Conservation (phyloP, 2,797 vertebrate genomes). For the Gambelia wislizenii region DNA sequence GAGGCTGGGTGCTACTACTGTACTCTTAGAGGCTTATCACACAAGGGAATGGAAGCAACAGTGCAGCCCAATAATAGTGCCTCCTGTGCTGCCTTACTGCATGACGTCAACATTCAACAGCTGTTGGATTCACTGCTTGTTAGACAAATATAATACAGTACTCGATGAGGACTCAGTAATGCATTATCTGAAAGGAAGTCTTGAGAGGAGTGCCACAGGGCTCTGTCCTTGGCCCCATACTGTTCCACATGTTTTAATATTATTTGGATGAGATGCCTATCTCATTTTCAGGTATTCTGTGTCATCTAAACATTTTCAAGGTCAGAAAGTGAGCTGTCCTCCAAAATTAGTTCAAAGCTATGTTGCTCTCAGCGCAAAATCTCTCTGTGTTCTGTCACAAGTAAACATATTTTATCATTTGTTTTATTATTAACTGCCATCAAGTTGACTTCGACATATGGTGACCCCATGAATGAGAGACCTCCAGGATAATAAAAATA, state of each 20-base stretch:
- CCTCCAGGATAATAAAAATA: too few relatives aligned
- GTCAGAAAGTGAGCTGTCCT: too few relatives aligned
- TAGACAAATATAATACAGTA: not conserved
- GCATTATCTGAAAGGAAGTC: not conserved
- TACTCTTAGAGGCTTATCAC: too few relatives aligned
- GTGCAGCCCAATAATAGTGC: too few relatives aligned
- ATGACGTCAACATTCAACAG: too few relatives aligned
- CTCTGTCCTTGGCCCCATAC: not conserved
- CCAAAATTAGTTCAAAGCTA: not conserved
- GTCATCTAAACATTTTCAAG: not conserved
- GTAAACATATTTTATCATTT: not conserved
- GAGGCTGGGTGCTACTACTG: not conserved
- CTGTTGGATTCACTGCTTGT: not conserved
- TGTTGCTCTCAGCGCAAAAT: not conserved
- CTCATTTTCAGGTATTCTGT: not conserved
- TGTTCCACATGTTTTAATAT: too few relatives aligned
- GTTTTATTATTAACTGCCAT: too few relatives aligned
- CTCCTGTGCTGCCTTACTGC: too few relatives aligned
- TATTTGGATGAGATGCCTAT: not conserved
- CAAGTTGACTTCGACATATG: too few relatives aligned
- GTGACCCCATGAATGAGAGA: too few relatives aligned
- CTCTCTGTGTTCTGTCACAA: not conserved
- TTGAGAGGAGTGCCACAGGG: not conserved
- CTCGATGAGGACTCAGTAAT: not conserved
- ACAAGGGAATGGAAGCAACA: too few relatives aligned